Conservation (phyloP, 2,888 invertebrate genomes). For the Heliconius erato region DNA sequence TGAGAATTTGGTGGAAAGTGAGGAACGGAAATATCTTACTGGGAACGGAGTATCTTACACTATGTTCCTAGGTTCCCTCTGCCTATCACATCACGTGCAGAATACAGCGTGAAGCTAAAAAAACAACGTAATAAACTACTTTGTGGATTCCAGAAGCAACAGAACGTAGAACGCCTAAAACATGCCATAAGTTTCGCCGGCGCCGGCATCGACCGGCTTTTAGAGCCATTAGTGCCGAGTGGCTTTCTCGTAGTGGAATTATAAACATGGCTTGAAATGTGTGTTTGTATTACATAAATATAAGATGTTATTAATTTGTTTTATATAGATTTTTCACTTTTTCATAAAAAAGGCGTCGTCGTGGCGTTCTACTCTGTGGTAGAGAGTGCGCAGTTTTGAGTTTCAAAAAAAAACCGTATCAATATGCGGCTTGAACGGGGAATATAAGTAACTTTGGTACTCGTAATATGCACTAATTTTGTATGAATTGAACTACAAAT, state of each 20-base stretch:
- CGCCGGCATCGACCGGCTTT: slow-evolving; percentile 38
- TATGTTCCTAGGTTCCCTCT: not conserved
- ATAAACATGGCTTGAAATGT: slow-evolving; percentile 32
- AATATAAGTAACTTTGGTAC: too few species aligned
- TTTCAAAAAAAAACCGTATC: too few species aligned
- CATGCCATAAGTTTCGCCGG: slow-evolving; percentile 34
- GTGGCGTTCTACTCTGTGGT: too few species aligned
- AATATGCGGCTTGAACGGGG: too few species aligned
- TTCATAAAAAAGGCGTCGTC: too few species aligned
- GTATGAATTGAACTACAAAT: too few species aligned
- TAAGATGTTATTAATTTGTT: too few species aligned
- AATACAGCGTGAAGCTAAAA: too few species aligned
- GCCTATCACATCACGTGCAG: not conserved
- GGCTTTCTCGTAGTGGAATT: slow-evolving; percentile 30
- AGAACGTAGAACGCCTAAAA: slow-evolving; percentile 30
- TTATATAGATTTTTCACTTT: too few species aligned
- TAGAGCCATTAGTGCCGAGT: slow-evolving; percentile 41
- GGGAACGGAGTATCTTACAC: not conserved
- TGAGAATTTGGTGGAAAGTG: not conserved
- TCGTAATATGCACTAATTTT: too few species aligned
- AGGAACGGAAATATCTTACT: rapidly evolving
- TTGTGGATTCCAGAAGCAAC: slow-evolving; percentile 14
- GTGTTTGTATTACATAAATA: not conserved
- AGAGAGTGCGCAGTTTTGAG: too few species aligned
- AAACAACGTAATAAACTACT: not conserved